Evolutionary conservation across 2,797 vertebrate genomes (phyloP), one percentile per base, ranked within the genome.

Genomic region (Anomalospiza imberbis): DNA sequence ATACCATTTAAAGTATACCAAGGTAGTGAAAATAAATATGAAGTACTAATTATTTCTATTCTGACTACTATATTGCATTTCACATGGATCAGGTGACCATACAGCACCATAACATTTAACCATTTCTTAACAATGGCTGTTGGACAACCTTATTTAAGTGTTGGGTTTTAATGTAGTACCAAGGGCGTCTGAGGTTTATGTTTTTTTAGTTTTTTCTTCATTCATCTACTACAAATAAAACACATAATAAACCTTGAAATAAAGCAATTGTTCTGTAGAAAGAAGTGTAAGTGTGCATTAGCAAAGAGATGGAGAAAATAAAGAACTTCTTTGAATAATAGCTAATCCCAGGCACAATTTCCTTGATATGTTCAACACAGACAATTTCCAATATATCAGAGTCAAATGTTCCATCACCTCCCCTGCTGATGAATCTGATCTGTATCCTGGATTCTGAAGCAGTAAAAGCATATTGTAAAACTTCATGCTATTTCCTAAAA

Each of bases 381-480:
- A 14, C 44, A 50, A 47, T 65, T 50, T 76, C n/a, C 3, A 12
- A 16, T 13, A 24, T 26, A 62, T 25, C 13, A 28, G 11, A 48
- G 28, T 42, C 48, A 91, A 70, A 62, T 1, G 2, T 40, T 76
- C 6, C 18, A 81, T 21, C 0, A 0, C 13, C 5, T 10, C 8
- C 11, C 7, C 9, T 29, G 60, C 40, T 53, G 31, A 29, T 73
- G 31, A 80, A 91, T 63, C 20, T 73, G 13, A 25, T 32, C 9
- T 63, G 11, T 13, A 14, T 76, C 40, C 22, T 7, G 2, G 21
- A n/a, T 53, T 60, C 70, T 57, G 40, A 72, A 66, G 9, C 1
- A 57, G 10, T 36, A 34, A 75, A 85, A 73, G 5, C 4, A 50
- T 70, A 72, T 73, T 76, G n/a, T 60, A 19, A 4, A 18, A 44